phyloP scores from a whole-genome alignment of 2,113 vertebrate genomes.

The Lophochroa leadbeateri region DNA sequence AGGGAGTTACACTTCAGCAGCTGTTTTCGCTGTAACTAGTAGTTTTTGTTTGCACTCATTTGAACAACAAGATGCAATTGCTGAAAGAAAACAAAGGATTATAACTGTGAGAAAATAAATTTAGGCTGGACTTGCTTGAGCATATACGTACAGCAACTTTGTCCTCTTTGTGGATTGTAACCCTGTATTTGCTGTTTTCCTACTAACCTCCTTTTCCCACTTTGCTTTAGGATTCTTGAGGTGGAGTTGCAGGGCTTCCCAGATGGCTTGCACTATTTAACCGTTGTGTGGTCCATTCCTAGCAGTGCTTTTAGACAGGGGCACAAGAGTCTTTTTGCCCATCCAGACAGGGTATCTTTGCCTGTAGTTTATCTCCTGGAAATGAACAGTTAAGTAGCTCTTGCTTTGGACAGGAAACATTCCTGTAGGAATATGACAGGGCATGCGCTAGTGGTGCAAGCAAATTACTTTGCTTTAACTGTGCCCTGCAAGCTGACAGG shows the following conservation, averaged over 20 bases:
- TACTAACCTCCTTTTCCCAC: neutral
- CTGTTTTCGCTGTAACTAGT: neutral
- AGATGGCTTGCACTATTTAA: neutral
- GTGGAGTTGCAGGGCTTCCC: neutral
- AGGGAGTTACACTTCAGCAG: neutral
- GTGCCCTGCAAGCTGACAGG: neutral
- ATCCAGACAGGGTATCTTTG: neutral
- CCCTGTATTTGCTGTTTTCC: neutral
- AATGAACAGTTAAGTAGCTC: neutral
- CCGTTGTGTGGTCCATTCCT: neutral
- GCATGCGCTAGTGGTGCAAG: accelerated
- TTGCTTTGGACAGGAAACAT: neutral
- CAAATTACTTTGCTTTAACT: neutral
- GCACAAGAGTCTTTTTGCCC: neutral
- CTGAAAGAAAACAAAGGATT: neutral
- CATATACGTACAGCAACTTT: neutral
- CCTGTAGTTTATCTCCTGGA: neutral
- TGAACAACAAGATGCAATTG: constrained; percentile 5
- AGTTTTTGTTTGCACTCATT: neutral
- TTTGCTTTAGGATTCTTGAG: neutral
- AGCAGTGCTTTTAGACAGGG: neutral
- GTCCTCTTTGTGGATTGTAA: neutral
- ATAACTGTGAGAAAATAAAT: neutral
- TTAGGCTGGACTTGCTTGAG: neutral
- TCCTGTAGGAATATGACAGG: neutral